Percentiles rank a stretch among this genome's conserved stretches.
phyloP scores from a whole-genome alignment of 2,888 invertebrate species.

The Drosophila hamatofila region DNA sequence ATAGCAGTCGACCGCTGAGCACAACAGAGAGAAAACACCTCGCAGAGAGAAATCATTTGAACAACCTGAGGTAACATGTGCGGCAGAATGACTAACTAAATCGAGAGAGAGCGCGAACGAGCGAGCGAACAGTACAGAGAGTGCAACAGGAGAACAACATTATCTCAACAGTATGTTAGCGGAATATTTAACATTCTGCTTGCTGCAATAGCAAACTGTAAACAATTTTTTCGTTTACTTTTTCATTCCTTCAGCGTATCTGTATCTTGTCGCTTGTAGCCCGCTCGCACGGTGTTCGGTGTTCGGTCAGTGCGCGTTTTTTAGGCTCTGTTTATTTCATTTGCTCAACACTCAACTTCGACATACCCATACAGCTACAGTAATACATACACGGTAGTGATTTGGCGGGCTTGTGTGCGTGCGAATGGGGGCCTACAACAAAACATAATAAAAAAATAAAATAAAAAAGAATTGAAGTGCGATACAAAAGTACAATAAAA shows the following conservation, averaged over 20 bases:
- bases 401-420: slow-evolving; percentile 75
- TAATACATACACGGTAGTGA: slow-evolving; percentile 75
- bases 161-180: slow-evolving; percentile 25
- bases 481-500: slow-evolving; percentile 45
- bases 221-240: slow-evolving; percentile 35
- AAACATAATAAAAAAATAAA: slow-evolving; percentile 53
- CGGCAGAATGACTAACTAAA: slow-evolving; percentile 27
- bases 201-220: slow-evolving; percentile 21
- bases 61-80: slow-evolving; percentile 32
- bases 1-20: slow-evolving; percentile 31
- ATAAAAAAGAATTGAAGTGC: slow-evolving; percentile 42
- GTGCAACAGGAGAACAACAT: slow-evolving; percentile 23
- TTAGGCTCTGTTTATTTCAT: slow-evolving; percentile 64
- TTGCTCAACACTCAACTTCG: slow-evolving; percentile 61
- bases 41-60: slow-evolving; percentile 24
- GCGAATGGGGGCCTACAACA: slow-evolving; percentile 67
- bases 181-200: slow-evolving; percentile 24
- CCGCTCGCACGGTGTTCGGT: slow-evolving; percentile 49
- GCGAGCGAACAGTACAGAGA: slow-evolving; percentile 38
- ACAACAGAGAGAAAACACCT: slow-evolving; percentile 33
- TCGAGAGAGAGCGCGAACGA: slow-evolving; percentile 8
- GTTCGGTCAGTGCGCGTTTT: slow-evolving; percentile 62
- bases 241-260: slow-evolving; percentile 59
- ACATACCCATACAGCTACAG: slow-evolving; percentile 49
- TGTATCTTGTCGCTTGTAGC: slow-evolving; percentile 54